Evolutionary conservation across 1,140 invertebrate genomes (phyloP), one percentile per base, ranked within the genome.

Genomic region (Globodera rostochiensis): DNA sequence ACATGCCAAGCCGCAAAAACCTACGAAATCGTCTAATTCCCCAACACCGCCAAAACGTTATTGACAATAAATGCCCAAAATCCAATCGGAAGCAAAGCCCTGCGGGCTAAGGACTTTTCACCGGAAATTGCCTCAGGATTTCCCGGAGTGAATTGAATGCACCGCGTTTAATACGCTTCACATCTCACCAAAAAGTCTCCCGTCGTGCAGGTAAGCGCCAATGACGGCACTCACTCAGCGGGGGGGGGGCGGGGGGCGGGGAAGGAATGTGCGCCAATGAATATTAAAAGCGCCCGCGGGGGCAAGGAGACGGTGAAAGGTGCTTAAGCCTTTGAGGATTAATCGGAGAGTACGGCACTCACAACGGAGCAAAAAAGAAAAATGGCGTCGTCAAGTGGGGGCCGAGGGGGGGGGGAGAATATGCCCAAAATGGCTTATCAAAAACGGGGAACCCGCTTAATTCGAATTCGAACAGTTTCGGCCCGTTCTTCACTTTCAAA

Each of bases 311-410:
- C 6, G 74, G 74, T 36, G 36, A 75, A 46, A 64, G 50, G 66
- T 66, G 74, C 47, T 75, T 53, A 75, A 75, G 66, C 76, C 66
- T 78, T 78, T 78, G 70, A 78, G 76, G 76, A 78, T 78, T 78
- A 78, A 78, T 78, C 76, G 76, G 60, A 9, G 76, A 25, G 57
- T 19, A 9, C 60, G 57, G 45, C 66, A 21, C 76, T n/a, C 64
- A 49, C 49, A 9, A 15, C 69, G 9, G n/a, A 11, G 69, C 15
- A 46, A 25, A 46, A 50, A 46, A 75, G 66, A 50, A 75, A 46
- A 75, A 57, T 80, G 21, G 70, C 75, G 79, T 80, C 50, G 75
- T 80, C 79, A 80, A 80, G 79, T 80, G 75, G 69, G n/a, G 79
- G 25, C 36, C 36, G 21, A 46, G 45, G 25, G 57, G 49, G 6